Evolutionary conservation across 2,888 invertebrate genomes (phyloP).

Genomic region (Protodeltote pygarga): DNA sequence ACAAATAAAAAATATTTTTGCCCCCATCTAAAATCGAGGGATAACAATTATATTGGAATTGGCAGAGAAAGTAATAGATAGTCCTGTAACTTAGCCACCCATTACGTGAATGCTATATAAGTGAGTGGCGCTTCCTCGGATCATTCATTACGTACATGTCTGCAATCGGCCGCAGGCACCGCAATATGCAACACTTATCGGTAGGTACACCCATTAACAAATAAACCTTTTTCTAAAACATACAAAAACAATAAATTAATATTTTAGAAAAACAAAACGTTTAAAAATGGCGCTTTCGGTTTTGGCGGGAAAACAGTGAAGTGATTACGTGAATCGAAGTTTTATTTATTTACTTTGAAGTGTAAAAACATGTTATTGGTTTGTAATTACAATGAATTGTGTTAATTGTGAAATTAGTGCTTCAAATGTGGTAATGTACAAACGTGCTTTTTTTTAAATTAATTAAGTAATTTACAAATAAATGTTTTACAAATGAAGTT

Average conservation of each 20-base stretch:
- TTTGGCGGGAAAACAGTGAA: constrained; percentile 22
- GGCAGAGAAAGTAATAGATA: constrained; percentile 76
- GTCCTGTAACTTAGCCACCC: constrained; percentile 70
- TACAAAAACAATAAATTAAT: constrained; percentile 28
- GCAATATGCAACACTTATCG: constrained; percentile 83
- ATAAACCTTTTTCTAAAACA: constrained; percentile 42
- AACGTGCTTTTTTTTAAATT: no score
- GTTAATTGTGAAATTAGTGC: constrained; percentile 15
- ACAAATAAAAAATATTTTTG: no score
- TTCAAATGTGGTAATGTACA: constrained; percentile 30
- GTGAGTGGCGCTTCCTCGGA: constrained; percentile 73
- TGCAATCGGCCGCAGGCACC: constrained; percentile 70
- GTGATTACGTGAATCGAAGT: neutral
- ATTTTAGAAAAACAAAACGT: constrained; percentile 6
- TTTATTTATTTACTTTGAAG: neutral
- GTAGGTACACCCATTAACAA: constrained; percentile 68
- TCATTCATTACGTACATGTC: constrained; percentile 75
- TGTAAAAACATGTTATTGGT: constrained; percentile 1
- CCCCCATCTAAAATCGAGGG: neutral
- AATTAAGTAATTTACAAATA: no score
- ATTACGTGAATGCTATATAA: constrained; percentile 81
- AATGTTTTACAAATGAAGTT: no score
- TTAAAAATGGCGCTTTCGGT: constrained; percentile 4
- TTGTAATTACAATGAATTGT: constrained; percentile 9
- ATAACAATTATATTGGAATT: constrained; percentile 55